phyloP scores from a whole-genome alignment of 92 coral and sea anemone species.

The Chrysogorgia sp. region DNA sequence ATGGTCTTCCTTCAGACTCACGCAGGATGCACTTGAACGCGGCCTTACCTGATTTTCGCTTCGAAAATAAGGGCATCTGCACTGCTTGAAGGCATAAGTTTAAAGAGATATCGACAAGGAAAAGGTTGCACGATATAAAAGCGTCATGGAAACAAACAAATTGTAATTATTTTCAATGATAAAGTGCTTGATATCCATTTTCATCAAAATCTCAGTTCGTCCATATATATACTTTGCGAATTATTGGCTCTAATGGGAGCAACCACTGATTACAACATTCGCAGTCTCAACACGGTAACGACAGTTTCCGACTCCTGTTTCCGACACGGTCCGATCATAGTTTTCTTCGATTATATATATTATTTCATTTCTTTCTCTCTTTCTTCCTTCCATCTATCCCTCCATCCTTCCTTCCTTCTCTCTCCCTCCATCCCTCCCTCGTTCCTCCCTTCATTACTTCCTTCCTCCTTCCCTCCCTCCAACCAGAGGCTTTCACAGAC shows the following conservation, averaged over 20 bases:
- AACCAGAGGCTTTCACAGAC: too few relatives aligned
- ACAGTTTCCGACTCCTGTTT: background rate
- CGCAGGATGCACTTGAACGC: background rate
- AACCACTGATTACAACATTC: slow-evolving; percentile 3
- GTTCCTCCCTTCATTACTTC: too few relatives aligned
- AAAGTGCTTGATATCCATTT: background rate
- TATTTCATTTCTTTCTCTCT: too few relatives aligned
- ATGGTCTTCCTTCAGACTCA: background rate
- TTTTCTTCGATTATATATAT: background rate
- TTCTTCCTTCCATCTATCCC: too few relatives aligned
- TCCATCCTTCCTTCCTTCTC: too few relatives aligned
- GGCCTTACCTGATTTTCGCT: slow-evolving; percentile 41
- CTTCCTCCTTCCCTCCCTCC: too few relatives aligned
- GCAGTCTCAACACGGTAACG: background rate
- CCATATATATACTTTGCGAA: background rate
- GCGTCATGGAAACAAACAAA: background rate
- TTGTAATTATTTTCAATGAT: background rate
- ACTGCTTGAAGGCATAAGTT: slow-evolving; percentile 26
- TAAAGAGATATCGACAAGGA: slow-evolving; percentile 13
- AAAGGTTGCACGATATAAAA: background rate
- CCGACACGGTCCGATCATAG: background rate
- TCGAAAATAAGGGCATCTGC: slow-evolving; percentile 43
- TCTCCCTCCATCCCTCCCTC: too few relatives aligned
- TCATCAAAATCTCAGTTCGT: background rate
- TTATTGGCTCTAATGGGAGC: slow-evolving; percentile 15